phyloP scores from a whole-genome alignment of 2,888 invertebrate genomes.

The Matsumyia berberina region DNA sequence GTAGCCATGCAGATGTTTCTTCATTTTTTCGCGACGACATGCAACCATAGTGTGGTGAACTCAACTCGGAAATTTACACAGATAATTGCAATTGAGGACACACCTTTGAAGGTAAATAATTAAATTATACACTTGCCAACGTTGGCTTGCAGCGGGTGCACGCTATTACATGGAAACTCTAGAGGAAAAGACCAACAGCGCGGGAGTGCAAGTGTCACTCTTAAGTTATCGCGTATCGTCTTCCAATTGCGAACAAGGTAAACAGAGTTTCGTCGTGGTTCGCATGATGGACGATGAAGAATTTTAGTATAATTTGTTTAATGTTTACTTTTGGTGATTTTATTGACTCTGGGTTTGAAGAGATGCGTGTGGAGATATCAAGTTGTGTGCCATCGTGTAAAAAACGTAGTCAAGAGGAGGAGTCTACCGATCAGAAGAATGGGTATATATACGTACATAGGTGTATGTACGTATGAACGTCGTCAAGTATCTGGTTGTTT shows the following conservation, averaged over 20 bases:
- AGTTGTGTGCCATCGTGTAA: slow-evolving; percentile 41
- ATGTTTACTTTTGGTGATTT: slow-evolving; percentile 29
- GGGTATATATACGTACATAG: no score
- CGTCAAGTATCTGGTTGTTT: no score
- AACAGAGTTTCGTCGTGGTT: slow-evolving; percentile 26
- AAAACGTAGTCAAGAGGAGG: slow-evolving; percentile 9
- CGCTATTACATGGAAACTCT: neutral
- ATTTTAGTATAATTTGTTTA: slow-evolving; percentile 44
- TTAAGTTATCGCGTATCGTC: slow-evolving; percentile 39
- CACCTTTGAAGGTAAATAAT: slow-evolving; percentile 48
- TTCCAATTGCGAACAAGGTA: slow-evolving; percentile 61
- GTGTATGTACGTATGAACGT: no score
- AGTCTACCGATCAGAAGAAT: neutral
- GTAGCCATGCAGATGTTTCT: slow-evolving; percentile 18
- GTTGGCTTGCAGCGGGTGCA: neutral
- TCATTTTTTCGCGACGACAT: neutral
- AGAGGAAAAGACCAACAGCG: neutral
- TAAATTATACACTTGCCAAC: slow-evolving; percentile 34
- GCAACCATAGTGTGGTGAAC: neutral
- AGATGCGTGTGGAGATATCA: slow-evolving; percentile 30
- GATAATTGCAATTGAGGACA: slow-evolving; percentile 58
- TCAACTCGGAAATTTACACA: slow-evolving; percentile 44
- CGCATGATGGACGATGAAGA: neutral
- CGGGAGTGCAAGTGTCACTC: neutral
- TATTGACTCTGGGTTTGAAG: slow-evolving; percentile 29